A percentile compares a stretch with the other conserved stretches of the same genome.
These are phyloP conservation scores for Lithophane ornitopus DNA, from an alignment of 2,888 invertebrate species.

Conservation along the genomic window DNA sequence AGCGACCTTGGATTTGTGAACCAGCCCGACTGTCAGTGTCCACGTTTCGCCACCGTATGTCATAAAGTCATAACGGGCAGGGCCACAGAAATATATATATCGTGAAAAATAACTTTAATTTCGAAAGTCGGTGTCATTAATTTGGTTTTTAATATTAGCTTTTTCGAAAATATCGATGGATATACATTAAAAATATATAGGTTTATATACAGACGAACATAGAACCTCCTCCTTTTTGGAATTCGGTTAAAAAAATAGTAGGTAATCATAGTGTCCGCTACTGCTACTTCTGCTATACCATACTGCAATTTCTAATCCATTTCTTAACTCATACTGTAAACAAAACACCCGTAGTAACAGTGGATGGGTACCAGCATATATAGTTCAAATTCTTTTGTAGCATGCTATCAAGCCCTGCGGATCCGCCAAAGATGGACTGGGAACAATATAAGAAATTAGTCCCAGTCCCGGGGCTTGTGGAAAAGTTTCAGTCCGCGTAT, in stretches of 20 bases:
- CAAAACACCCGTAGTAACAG: background rate
- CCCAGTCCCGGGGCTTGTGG: constrained; percentile 79
- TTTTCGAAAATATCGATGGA: too few species aligned
- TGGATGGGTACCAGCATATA: background rate
- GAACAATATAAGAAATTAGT: constrained; percentile 78
- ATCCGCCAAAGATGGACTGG: constrained; percentile 85
- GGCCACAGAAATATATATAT: too few species aligned
- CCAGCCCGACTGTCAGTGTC: too few species aligned
- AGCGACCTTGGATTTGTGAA: too few species aligned
- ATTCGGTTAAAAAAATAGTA: background rate
- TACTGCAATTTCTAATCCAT: constrained; percentile 5
- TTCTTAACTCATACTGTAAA: background rate
- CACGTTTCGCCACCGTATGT: too few species aligned
- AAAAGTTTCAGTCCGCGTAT: constrained; percentile 79
- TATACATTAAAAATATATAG: too few species aligned
- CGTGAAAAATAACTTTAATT: too few species aligned
- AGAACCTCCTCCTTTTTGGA: too few species aligned
- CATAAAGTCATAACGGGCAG: too few species aligned
- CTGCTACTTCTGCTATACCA: background rate
- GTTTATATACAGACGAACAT: too few species aligned
- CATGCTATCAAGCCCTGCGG: constrained; percentile 77
- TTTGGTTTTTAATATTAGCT: too few species aligned
- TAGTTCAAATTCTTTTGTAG: constrained; percentile 65
- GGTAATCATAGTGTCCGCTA: background rate
- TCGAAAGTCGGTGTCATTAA: too few species aligned